These are phyloP conservation scores for Trinorchestia longiramus DNA, from an alignment of 1,140 invertebrate species.

Conservation along the genomic window DNA sequence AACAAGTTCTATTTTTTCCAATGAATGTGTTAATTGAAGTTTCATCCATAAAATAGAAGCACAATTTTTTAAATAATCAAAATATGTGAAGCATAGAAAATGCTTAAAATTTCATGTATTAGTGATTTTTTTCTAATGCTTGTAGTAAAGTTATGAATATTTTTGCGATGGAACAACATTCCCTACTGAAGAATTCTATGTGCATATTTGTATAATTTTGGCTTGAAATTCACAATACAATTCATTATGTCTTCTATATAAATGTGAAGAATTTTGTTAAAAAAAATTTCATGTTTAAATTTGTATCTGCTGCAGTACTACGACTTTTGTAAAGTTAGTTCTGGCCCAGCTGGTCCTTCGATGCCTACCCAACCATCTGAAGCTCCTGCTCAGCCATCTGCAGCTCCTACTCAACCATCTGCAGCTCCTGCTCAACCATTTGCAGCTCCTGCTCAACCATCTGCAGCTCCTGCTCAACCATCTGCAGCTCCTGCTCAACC, in stretches of 20 bases:
- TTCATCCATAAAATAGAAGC: neutral
- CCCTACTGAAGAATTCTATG: neutral
- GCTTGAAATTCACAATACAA: too few relatives aligned
- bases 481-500: too few relatives aligned
- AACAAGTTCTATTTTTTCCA: neutral
- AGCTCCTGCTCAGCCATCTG: neutral
- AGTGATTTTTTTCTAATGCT: too few relatives aligned
- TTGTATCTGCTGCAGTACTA: constrained; percentile 16
- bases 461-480: too few relatives aligned
- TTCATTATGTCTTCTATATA: too few relatives aligned
- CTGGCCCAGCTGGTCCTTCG: neutral
- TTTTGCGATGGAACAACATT: neutral
- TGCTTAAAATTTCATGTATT: neutral
- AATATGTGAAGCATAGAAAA: neutral
- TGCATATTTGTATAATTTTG: neutral
- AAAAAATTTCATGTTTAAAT: neutral
- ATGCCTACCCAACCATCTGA: neutral
- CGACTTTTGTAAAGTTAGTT: constrained; percentile 23
- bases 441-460: neutral
- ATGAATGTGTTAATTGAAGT: neutral
- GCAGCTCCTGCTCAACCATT: neutral
- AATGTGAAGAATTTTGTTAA: too few relatives aligned
- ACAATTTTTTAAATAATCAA: neutral
- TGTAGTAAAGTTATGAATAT: neutral
- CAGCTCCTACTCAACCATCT: neutral